phyloP scores from a whole-genome alignment of 2,113 vertebrate species.

The Macrotis lagotis region DNA sequence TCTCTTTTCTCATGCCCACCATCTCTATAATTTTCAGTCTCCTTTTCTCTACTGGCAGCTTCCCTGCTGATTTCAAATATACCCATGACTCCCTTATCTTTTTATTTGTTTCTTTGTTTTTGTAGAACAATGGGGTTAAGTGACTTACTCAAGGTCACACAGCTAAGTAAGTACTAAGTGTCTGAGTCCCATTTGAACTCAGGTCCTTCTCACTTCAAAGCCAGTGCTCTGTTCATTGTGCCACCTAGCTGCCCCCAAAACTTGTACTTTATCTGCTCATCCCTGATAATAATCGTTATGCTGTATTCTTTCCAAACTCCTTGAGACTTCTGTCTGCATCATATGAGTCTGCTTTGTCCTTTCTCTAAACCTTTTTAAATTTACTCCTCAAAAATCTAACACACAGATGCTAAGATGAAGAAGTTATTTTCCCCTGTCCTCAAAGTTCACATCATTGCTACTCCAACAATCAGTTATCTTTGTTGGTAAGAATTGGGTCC shows the following conservation, averaged over 20 bases:
- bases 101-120: no score
- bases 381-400: not conserved
- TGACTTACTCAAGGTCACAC: no score
- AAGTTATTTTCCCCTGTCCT: no score
- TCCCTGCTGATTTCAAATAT: not conserved
- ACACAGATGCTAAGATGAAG: not conserved
- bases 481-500: not conserved
- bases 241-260: no score
- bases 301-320: not conserved
- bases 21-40: not conserved
- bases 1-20: no score
- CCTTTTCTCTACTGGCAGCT: not conserved
- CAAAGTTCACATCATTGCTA: not conserved
- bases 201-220: no score
- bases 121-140: no score
- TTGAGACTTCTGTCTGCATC: not conserved
- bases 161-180: no score
- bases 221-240: no score
- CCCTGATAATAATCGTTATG: not conserved
- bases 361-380: not conserved
- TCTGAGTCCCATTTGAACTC: no score
- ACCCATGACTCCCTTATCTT: not conserved
- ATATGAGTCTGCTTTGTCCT: not conserved
- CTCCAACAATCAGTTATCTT: not conserved
- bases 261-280: not conserved